Percentiles rank a stretch among this genome's conserved stretches.
Evolutionary conservation across 2,797 vertebrate genomes (phyloP).

Genomic region (Varecia variegata): DNA sequence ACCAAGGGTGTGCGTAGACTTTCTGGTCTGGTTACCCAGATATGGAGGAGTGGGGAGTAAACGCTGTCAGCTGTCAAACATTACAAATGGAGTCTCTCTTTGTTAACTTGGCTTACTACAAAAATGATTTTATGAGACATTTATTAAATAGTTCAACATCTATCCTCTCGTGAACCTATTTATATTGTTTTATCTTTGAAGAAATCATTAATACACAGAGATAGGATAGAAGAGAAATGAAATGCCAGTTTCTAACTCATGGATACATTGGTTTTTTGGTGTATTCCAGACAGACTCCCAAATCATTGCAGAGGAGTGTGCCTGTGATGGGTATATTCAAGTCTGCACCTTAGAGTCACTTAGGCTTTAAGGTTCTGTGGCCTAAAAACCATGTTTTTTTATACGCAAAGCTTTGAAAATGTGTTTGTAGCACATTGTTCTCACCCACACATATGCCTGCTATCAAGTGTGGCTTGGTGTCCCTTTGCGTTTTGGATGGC

Average conservation of each 20-base stretch:
- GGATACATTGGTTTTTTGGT: not conserved
- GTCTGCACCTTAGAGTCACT: not conserved
- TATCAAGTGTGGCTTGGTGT: not conserved
- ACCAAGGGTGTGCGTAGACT: not conserved
- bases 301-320: not conserved
- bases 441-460: not conserved
- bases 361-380: not conserved
- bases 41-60: not conserved
- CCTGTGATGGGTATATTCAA: not conserved
- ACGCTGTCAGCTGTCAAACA: not conserved
- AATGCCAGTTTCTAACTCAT: not conserved
- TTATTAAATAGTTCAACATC: not conserved
- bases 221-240: not conserved
- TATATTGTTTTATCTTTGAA: not conserved
- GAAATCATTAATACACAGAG: not conserved
- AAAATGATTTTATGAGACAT: not conserved
- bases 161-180: not conserved
- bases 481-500: not conserved
- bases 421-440: not conserved
- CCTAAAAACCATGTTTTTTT: not conserved
- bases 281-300: not conserved
- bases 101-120: not conserved
- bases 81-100: not conserved
- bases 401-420: not conserved
- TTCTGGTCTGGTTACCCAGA: not conserved